phyloP scores from a whole-genome alignment of 2,113 vertebrate genomes.

The Thalassoma bifasciatum region DNA sequence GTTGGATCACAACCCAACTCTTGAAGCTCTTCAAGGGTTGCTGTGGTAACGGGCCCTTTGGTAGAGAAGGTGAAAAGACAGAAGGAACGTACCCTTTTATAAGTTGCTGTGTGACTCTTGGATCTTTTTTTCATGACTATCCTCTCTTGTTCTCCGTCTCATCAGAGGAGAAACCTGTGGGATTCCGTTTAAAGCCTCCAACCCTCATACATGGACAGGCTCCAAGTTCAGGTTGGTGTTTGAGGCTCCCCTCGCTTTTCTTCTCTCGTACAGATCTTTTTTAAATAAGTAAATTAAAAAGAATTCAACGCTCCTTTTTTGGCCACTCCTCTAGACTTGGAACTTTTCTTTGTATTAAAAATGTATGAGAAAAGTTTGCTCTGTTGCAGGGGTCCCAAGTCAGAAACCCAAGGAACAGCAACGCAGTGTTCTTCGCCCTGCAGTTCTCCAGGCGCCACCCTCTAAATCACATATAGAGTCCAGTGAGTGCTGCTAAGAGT shows the following conservation, averaged over 20 bases:
- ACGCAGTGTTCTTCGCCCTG: slow-evolving; percentile 95
- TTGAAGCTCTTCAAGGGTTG: slow-evolving; percentile 31
- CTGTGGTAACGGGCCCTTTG: slow-evolving; percentile 37
- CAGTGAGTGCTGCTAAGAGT: slow-evolving; percentile 80
- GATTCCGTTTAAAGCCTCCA: slow-evolving; percentile 96
- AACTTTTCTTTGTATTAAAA: slow-evolving; percentile 6
- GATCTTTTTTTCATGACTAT: slow-evolving; percentile 26
- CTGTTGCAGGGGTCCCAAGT: slow-evolving; percentile 92
- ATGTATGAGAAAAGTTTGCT: slow-evolving; percentile 59
- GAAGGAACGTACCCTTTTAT: slow-evolving; percentile 7
- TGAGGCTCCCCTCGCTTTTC: background rate
- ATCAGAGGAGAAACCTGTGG: slow-evolving; percentile 94
- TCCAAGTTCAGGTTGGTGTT: slow-evolving; percentile 92
- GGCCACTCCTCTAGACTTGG: slow-evolving; percentile 16
- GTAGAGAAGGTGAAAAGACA: slow-evolving; percentile 45
- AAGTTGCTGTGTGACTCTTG: slow-evolving; percentile 23
- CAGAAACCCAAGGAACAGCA: slow-evolving; percentile 98
- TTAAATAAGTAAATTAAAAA: background rate
- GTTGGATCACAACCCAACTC: slow-evolving; percentile 28
- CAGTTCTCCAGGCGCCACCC: slow-evolving; percentile 93
- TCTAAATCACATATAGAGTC: slow-evolving; percentile 89
- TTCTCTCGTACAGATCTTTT: slow-evolving; percentile 3
- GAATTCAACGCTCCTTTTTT: slow-evolving; percentile 15
- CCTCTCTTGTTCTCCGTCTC: slow-evolving; percentile 57
- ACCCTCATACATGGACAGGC: slow-evolving; percentile 97